Percentiles rank a stretch among this genome's conserved stretches.
phyloP scores from a whole-genome alignment of 2,888 invertebrate genomes.

The Sycophila texana region DNA sequence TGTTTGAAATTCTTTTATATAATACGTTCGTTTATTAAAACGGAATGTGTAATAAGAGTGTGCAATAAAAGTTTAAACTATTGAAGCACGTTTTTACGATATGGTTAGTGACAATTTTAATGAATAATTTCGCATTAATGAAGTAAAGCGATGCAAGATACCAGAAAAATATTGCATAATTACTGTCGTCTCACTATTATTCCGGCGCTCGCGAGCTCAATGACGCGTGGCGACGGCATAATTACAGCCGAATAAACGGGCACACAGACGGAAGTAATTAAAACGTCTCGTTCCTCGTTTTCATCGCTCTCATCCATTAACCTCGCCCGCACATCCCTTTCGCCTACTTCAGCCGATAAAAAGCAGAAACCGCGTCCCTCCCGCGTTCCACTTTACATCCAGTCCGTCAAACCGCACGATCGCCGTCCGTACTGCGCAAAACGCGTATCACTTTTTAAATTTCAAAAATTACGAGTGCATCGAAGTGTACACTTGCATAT shows the following conservation, averaged over 20 bases:
- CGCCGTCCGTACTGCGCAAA: not conserved
- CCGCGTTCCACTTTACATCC: not conserved
- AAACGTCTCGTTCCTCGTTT: conserved; percentile 46
- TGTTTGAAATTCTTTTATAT: too few relatives aligned
- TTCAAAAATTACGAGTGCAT: not conserved
- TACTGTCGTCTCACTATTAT: conserved; percentile 9
- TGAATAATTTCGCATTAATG: too few relatives aligned
- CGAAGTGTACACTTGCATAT: not conserved
- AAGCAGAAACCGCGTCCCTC: not conserved
- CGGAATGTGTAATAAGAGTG: too few relatives aligned
- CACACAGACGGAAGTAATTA: conserved; percentile 34
- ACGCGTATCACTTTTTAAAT: not conserved
- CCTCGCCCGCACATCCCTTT: not conserved
- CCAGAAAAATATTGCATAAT: conserved; percentile 3
- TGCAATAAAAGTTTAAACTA: too few relatives aligned
- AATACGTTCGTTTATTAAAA: too few relatives aligned
- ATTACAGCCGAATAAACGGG: conserved; percentile 31
- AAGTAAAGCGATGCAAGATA: too few relatives aligned
- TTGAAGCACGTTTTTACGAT: too few relatives aligned
- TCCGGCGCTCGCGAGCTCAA: conserved; percentile 12
- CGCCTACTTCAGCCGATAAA: not conserved
- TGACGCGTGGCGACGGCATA: conserved; percentile 33
- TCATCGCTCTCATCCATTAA: not conserved
- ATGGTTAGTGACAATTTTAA: too few relatives aligned
- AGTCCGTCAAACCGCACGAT: not conserved